phyloP scores from a whole-genome alignment of 2,888 invertebrate genomes.

The Leucania comma region DNA sequence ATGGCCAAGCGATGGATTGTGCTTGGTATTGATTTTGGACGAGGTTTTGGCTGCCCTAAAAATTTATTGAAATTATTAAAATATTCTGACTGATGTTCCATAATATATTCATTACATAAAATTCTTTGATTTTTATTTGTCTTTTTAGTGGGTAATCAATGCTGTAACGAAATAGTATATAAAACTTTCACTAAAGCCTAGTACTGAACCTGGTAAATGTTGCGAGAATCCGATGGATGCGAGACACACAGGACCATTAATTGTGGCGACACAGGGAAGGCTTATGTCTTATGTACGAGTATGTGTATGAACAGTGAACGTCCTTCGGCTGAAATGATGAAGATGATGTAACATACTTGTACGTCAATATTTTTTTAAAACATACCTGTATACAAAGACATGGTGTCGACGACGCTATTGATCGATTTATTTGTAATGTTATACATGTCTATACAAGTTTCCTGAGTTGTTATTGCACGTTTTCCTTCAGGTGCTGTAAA shows the following conservation, averaged over 20 bases:
- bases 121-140: neutral
- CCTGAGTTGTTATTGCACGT: neutral
- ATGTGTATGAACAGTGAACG: too few species aligned
- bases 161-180: neutral
- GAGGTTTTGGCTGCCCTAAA: slow-evolving; percentile 20
- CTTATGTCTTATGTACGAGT: too few species aligned
- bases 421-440: slow-evolving; percentile 30
- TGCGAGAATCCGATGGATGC: too few species aligned
- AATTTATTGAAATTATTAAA: neutral
- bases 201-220: too few species aligned
- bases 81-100: too few species aligned
- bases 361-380: too few species aligned
- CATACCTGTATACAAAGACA: slow-evolving; percentile 40
- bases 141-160: neutral
- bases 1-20: slow-evolving; percentile 76
- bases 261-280: too few species aligned
- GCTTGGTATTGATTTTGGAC: slow-evolving; percentile 43
- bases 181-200: neutral
- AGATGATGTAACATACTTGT: too few species aligned
- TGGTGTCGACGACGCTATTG: slow-evolving; percentile 51
- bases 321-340: too few species aligned
- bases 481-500: slow-evolving; percentile 41
- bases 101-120: too few species aligned
- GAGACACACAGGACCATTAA: too few species aligned
- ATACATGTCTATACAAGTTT: slow-evolving; percentile 23